Evolutionary conservation across 2,888 invertebrate species (phyloP), one percentile per base, ranked within the genome.

Genomic region (Macrophya alboannulata): DNA sequence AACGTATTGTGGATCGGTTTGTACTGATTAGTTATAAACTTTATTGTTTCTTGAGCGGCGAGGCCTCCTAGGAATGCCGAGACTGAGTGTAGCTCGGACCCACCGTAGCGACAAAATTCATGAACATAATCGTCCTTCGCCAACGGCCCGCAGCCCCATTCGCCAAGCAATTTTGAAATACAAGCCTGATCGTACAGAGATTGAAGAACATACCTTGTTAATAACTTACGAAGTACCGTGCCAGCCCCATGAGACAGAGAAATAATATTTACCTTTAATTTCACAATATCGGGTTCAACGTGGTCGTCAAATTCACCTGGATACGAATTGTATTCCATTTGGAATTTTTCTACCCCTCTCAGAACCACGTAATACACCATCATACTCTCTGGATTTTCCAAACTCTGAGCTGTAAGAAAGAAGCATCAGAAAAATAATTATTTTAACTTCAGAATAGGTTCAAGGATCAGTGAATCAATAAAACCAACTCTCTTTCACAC

Each of bases 1-100:
- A 98, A 98, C 0, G 98, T 98, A 94, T 99, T 99, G 94, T 99
- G 97, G 85, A 99, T 95, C 59, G 99, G 99, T 91, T 98, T 97
- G 94, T 99, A 99, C 94, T 99, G 99, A 91, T 96, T 96, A 3
- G 99, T 99, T 85, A 99, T 95, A 85, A 99, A 95, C 95, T 99
- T 99, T 8, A 92, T 92, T 5, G 97, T 97, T 95, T 99, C 99
- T 92, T 99, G 99, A 9, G 99, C 99, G 43, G 97, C 97, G 92
- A 98, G 97, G 4, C 99, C 99, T 87, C 97, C 98, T 94, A 99
- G 94, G 92, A 98, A 98, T 8, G 99, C 97, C 15, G 99, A 98
- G 15, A 99, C 96, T 48, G 98, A 97, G 94, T 99, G 99, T 86
- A 99, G 94, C 94, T 99, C 99, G 12, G 98, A 96, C 12, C 98